Evolutionary conservation across 1,140 invertebrate genomes (phyloP).

Genomic region (Nephotettix cincticeps): DNA sequence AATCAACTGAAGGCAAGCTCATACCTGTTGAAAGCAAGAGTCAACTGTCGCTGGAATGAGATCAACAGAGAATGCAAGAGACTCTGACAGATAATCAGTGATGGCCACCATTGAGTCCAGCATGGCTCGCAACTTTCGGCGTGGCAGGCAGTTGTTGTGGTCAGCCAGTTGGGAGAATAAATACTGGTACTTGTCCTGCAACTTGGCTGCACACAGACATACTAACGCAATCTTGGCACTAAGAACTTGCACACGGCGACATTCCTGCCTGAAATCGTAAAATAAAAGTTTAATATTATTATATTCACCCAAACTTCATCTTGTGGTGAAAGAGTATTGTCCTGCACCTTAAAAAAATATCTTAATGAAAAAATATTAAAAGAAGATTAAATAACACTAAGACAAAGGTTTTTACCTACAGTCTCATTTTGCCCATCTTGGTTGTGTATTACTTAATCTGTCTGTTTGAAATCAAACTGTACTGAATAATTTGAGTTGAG

Average conservation of each 20-base stretch:
- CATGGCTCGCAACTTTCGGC: conserved; percentile 55
- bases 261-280: conserved; percentile 50
- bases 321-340: no score
- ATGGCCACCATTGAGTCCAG: conserved; percentile 55
- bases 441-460: no score
- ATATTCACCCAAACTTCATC: no score
- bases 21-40: conserved; percentile 58
- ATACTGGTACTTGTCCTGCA: conserved; percentile 62
- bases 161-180: conserved; percentile 63
- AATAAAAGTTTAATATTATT: no score
- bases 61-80: conserved; percentile 53
- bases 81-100: conserved; percentile 57
- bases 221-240: conserved; percentile 62
- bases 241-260: conserved; percentile 53
- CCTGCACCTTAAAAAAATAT: no score
- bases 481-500: no score
- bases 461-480: no score
- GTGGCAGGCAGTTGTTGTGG: conserved; percentile 62
- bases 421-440: no score
- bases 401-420: no score
- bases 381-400: no score
- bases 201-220: conserved; percentile 57
- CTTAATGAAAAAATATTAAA: no score
- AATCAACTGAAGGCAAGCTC: no score
- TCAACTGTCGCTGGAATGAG: conserved; percentile 57